phyloP scores from a whole-genome alignment of 2,797 vertebrate species.

The Hirundo rustica region DNA sequence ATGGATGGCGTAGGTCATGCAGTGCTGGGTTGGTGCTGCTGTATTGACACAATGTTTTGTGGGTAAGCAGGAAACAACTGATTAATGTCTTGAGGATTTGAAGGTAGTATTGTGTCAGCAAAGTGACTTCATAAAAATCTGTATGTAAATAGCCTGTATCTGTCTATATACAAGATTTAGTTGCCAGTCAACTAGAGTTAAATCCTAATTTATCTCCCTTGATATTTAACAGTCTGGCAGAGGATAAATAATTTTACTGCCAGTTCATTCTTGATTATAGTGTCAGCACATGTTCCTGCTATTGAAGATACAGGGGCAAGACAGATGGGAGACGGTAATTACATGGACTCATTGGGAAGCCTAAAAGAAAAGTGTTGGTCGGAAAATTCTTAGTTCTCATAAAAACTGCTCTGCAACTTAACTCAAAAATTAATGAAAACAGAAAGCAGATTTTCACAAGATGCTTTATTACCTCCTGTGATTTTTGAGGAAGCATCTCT shows the following conservation, averaged over 20 bases:
- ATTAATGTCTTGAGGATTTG: background rate
- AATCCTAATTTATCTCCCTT: background rate
- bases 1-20: background rate
- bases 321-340: background rate
- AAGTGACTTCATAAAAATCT: background rate
- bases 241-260: background rate
- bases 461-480: background rate
- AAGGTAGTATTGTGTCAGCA: background rate
- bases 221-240: background rate
- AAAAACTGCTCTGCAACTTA: background rate
- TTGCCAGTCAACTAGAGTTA: background rate
- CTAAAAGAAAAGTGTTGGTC: background rate
- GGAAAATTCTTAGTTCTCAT: background rate
- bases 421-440: background rate
- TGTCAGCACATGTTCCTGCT: background rate
- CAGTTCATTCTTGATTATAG: background rate
- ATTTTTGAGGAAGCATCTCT: background rate
- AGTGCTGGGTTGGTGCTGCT: background rate
- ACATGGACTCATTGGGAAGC: background rate
- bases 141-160: background rate
- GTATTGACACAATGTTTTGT: background rate
- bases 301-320: background rate
- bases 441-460: background rate
- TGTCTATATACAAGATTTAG: background rate
- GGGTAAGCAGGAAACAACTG: background rate